These are phyloP conservation scores for Lasioglossum villosulum DNA, from an alignment of 2,888 invertebrate species.

Conservation along the genomic window DNA sequence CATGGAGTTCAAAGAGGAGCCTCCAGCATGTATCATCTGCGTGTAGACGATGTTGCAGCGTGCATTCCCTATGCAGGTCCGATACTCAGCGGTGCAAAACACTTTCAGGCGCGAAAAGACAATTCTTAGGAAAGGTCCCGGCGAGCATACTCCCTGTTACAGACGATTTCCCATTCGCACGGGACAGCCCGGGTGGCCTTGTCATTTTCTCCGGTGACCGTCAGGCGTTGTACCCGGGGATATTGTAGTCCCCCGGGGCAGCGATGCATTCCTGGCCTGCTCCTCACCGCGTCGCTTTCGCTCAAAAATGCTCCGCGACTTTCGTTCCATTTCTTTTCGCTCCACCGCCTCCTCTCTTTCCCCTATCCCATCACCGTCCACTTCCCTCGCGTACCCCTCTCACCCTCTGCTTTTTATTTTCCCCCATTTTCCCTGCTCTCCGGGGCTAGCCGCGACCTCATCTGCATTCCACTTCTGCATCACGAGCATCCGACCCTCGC, in stretches of 20 bases:
- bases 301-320: conserved; percentile 49
- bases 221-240: conserved; percentile 5
- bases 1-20: not conserved
- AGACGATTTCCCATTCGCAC: not conserved
- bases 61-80: not conserved
- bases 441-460: conserved; percentile 48
- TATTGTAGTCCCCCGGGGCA: conserved; percentile 10
- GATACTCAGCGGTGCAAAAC: not conserved
- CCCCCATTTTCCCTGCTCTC: conserved; percentile 16
- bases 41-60: not conserved
- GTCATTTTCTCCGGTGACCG: conserved; percentile 19
- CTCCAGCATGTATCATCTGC: not conserved
- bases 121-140: not conserved
- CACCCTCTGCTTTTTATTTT: conserved; percentile 38
- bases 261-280: conserved; percentile 33
- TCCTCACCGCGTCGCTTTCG: conserved; percentile 12
- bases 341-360: not conserved
- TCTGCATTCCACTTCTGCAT: conserved; percentile 64
- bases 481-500: conserved; percentile 48
- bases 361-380: conserved; percentile 34
- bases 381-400: not conserved
- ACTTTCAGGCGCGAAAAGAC: not conserved
- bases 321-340: conserved; percentile 43
- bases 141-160: not conserved
- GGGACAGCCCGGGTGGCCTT: not conserved